A percentile compares a stretch with the other conserved stretches of the same genome.
Evolutionary conservation across 1,140 invertebrate species (phyloP).

Genomic region (Halictus rubicundus): DNA sequence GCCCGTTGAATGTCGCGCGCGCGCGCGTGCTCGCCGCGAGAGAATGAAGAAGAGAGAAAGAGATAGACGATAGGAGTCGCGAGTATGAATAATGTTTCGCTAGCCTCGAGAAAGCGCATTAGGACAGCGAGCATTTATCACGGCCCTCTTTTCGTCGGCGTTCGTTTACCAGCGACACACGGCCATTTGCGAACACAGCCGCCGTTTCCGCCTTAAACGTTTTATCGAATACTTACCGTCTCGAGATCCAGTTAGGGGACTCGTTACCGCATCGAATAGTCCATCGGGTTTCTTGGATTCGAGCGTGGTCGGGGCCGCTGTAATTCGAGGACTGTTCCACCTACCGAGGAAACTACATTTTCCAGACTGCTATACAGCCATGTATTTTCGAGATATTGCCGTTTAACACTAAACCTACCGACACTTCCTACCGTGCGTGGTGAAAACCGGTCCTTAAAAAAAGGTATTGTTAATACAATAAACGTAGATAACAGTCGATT

Average conservation of each 20-base stretch:
- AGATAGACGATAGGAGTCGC: not conserved
- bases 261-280: constrained; percentile 38
- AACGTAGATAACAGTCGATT: too few species aligned
- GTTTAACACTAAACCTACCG: too few species aligned
- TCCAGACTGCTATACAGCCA: too few species aligned
- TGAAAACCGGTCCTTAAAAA: too few species aligned
- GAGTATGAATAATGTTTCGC: constrained; percentile 24
- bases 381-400: too few species aligned
- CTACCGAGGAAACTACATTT: too few species aligned
- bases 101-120: not conserved
- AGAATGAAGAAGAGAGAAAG: not conserved
- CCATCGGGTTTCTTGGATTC: constrained; percentile 35
- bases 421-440: too few species aligned
- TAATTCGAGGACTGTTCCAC: too few species aligned
- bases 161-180: not conserved
- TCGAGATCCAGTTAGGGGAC: not conserved
- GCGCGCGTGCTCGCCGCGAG: too few species aligned
- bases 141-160: too few species aligned
- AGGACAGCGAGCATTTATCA: constrained; percentile 12
- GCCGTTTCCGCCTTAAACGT: constrained; percentile 40
- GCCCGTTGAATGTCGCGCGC: not conserved
- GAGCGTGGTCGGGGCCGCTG: not conserved
- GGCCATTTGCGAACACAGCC: not conserved
- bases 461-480: too few species aligned
- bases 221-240: constrained; percentile 32